Evolutionary conservation across 2,113 vertebrate genomes (phyloP), one percentile per base, ranked within the genome.

Genomic region (Ageneiosus marmoratus): DNA sequence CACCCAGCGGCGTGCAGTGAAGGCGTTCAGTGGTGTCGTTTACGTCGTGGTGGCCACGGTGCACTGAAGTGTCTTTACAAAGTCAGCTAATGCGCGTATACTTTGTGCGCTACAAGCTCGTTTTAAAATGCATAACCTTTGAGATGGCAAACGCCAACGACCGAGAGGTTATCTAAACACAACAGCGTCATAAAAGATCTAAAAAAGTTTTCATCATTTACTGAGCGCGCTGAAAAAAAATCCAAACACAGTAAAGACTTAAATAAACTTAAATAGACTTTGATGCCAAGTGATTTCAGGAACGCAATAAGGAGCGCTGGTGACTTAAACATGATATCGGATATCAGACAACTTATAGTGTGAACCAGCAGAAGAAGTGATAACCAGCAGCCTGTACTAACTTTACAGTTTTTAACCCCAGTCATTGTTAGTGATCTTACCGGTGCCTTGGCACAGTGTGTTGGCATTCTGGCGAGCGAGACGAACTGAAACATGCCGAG

Each of bases 401-500:
- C 6, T 80, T 67, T 11, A 50, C 8, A 22, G 22, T 18, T 3
- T 20, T 37, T n/a, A 46, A 22, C 4, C 37, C 5, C 50, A 51
- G 48, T 53, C 10, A 32, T 51, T 78, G 15, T 50, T 72, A n/a
- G 24, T 50, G 81, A 37, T 75, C 80, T 88, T 85, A 86, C 87
- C 83, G 80, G 73, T 92, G 94, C 93, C 93, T 92, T 94, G 90
- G 93, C 92, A 79, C 93, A 93, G 32, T 92, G 93, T 65, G 89
- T 89, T 34, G 92, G 91, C 76, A 95, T 93, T 91, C 92, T 92
- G 89, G 93, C 88, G 86, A 95, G 91, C 83, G 94, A 91, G 87
- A 95, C 92, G 92, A 94, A 92, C 83, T 94, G 94, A 93, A 94
- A 94, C 93, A 95, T 93, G 93, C 94, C 94, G 86, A 95, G 90